A percentile compares a stretch with the other conserved stretches of the same genome.
phyloP scores from a whole-genome alignment of 2,113 vertebrate genomes.

The Leuciscus idus region DNA sequence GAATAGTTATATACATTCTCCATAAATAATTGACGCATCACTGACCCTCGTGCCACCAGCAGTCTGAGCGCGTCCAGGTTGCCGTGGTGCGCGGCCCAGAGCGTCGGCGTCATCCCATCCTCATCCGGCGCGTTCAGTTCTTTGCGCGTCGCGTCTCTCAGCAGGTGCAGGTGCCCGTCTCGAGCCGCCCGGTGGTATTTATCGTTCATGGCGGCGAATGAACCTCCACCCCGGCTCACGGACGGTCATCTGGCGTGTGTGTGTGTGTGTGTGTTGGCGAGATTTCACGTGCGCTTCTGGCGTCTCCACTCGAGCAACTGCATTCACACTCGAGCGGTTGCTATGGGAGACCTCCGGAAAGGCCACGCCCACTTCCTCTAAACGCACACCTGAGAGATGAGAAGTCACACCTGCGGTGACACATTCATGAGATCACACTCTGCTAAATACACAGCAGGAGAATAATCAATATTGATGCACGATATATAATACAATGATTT shows the following conservation, averaged over 20 bases:
- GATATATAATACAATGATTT: background rate
- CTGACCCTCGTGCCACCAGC: conserved; percentile 91
- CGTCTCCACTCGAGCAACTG: background rate
- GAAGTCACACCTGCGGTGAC: background rate
- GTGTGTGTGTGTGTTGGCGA: too few species aligned
- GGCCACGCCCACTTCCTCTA: conserved; percentile 18
- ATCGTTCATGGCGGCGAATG: conserved; percentile 82
- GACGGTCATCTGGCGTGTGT: conserved; percentile 44
- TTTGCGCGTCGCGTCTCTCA: conserved; percentile 88
- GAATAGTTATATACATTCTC: background rate
- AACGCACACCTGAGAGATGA: conserved; percentile 12
- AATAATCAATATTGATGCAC: background rate
- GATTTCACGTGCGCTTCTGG: conserved; percentile 5
- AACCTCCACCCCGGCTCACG: conserved; percentile 34
- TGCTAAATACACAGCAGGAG: background rate
- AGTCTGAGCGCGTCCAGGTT: conserved; percentile 88
- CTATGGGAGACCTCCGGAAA: background rate
- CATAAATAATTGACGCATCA: background rate
- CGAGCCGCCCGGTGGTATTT: conserved; percentile 92
- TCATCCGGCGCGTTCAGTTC: conserved; percentile 91
- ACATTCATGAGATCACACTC: background rate
- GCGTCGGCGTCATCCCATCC: conserved; percentile 94
- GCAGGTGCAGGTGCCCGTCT: conserved; percentile 88
- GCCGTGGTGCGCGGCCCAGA: conserved; percentile 93
- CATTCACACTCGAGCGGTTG: background rate